A percentile compares a stretch with the other conserved stretches of the same genome.
Conservation (phyloP, 2,797 vertebrate genomes). For the Clarias pachynema region DNA sequence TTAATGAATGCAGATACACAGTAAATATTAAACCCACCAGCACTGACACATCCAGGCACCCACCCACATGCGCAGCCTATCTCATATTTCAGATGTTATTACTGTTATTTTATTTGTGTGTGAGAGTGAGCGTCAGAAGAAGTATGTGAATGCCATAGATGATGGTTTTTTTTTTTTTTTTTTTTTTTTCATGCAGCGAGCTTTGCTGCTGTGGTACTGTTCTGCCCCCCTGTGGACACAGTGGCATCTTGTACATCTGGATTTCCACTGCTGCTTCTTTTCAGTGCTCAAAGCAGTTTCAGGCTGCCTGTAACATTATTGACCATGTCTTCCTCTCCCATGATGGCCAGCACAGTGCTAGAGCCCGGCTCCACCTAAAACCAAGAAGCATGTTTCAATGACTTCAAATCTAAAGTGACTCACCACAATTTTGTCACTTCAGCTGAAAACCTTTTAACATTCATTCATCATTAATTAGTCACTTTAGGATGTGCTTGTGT, state of each 20-base stretch:
- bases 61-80: slow-evolving; percentile 49
- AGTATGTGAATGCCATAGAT: slow-evolving; percentile 50
- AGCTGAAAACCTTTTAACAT: not conserved
- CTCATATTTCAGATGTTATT: slow-evolving; percentile 48
- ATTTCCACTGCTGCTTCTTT: slow-evolving; percentile 17
- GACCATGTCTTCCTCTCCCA: slow-evolving; percentile 83
- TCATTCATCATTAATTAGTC: not conserved
- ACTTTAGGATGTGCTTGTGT: not conserved
- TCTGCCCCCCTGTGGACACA: slow-evolving; percentile 68
- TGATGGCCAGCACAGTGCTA: slow-evolving; percentile 80
- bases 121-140: slow-evolving; percentile 52
- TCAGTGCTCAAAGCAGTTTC: slow-evolving; percentile 75
- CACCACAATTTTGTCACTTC: not conserved
- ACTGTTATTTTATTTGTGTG: slow-evolving; percentile 57
- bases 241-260: slow-evolving; percentile 60
- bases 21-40: slow-evolving; percentile 49
- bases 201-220: slow-evolving; percentile 62
- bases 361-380: slow-evolving; percentile 80
- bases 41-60: slow-evolving; percentile 36
- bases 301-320: slow-evolving; percentile 85
- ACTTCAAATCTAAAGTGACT: not conserved
- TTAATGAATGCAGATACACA: slow-evolving; percentile 47
- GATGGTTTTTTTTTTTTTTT: slow-evolving; percentile 39
- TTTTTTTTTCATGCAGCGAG: slow-evolving; percentile 59
- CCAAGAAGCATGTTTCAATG: not conserved